Evolutionary conservation across 2,797 vertebrate genomes (phyloP), one percentile per base, ranked within the genome.

Genomic region (Pseudochromis fuscus): DNA sequence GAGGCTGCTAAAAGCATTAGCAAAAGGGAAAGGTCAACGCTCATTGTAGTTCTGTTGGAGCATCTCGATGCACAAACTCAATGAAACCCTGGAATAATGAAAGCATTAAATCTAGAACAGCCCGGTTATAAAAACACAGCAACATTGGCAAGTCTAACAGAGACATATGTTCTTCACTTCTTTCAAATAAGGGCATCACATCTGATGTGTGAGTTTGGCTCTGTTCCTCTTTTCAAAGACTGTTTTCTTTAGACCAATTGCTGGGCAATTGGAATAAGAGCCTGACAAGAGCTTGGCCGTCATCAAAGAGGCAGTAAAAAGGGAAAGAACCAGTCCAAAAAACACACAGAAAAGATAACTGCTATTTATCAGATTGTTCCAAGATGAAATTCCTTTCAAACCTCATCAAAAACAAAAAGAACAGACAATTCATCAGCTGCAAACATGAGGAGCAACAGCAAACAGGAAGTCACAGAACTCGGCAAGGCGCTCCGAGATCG

Each of bases 351-450:
- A 77, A 49, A 50, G 72, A 87, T 86, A 79, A 81, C 50, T 59
- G 78, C 69, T 69, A 69, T 76, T 89, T 75, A 85, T 84, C 80
- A 75, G 81, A 88, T 82, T 57, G 76, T 64, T 82, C 66, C 56
- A 21, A 51, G 51, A 82, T 72, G 56, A 89, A 80, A 77, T 67
- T 46, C 31, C 55, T 8, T 74, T 70, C 55, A 77, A 87, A 84
- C 67, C 57, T n/a, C 38, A 81, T 77, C 65, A 79, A 35, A 81
- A 72, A 72, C 45, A 58, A 82, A 79, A 56, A 52, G 49, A 67
- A 53, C 40, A 73, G 65, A 69, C 61, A 57, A 66, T 53, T 70
- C 51, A 30, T 68, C 37, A 16, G 42, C 23, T 4, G 3, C 67
- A 71, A 71, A 75, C 53, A 69, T 23, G 12, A 42, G 50, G 30